These are phyloP conservation scores for Epistrophe grossulariae DNA, from an alignment of 2,888 invertebrate species.

Conservation along the genomic window DNA sequence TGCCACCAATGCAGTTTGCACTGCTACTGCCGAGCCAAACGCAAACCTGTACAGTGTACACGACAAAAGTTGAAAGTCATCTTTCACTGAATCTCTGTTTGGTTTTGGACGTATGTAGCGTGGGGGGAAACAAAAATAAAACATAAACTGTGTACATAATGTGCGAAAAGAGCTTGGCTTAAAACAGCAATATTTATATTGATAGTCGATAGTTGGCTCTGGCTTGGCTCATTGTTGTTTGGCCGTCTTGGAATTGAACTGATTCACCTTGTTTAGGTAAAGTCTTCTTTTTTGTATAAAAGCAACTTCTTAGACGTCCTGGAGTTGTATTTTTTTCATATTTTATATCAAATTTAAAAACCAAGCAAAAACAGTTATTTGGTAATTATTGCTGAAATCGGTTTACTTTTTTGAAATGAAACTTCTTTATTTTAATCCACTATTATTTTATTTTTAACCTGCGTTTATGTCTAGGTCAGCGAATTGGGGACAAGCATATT, in stretches of 20 bases:
- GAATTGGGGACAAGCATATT: constrained; percentile 25
- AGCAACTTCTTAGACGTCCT: neutral
- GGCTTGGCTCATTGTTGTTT: constrained; percentile 22
- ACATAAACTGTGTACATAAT: constrained; percentile 22
- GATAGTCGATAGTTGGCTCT: neutral
- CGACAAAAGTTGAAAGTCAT: constrained; percentile 58
- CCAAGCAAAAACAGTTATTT: neutral
- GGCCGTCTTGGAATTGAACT: constrained; percentile 22
- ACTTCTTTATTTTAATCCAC: no score
- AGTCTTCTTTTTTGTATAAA: neutral
- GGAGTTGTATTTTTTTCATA: neutral
- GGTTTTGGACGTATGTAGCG: constrained; percentile 6
- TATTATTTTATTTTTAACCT: constrained; percentile 11
- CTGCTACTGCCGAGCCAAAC: constrained; percentile 26
- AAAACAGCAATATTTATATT: neutral
- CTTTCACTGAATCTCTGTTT: constrained; percentile 35
- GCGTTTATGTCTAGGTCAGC: constrained; percentile 21
- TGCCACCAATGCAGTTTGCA: constrained; percentile 44
- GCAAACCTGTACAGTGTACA: constrained; percentile 45
- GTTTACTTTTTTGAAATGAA: neutral
- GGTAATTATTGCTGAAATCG: neutral
- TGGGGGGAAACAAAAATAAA: constrained; percentile 1
- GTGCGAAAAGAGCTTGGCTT: constrained; percentile 23
- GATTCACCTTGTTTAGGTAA: constrained; percentile 14
- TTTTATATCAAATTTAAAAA: neutral